Conservation (phyloP, 2,888 invertebrate species). For the Machimus atricapillus region DNA sequence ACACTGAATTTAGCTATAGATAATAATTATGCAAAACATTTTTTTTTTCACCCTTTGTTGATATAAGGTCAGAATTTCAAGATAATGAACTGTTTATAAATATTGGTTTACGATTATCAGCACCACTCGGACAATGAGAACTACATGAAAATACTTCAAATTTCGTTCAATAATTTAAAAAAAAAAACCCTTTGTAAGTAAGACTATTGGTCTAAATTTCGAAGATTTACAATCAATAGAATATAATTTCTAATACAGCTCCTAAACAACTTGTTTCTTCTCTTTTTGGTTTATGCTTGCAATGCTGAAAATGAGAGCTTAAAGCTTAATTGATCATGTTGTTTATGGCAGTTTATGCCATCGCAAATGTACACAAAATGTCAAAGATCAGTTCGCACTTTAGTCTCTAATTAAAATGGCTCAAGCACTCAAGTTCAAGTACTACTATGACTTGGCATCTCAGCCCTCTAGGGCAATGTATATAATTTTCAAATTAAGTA, state of each 20-base stretch:
- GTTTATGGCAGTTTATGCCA: too few species aligned
- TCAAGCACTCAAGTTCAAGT: constrained; percentile 66
- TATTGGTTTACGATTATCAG: neutral
- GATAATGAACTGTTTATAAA: neutral
- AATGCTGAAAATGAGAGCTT: neutral
- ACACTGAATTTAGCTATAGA: neutral
- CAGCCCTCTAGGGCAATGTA: constrained; percentile 77
- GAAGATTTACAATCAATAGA: too few species aligned
- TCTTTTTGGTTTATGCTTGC: neutral
- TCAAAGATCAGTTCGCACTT: neutral
- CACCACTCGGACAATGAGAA: neutral
- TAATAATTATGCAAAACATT: neutral
- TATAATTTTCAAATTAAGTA: constrained; percentile 71
- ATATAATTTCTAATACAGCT: too few species aligned
- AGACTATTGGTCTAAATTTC: too few species aligned
- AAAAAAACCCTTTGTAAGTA: too few species aligned
- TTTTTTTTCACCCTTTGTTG: neutral
- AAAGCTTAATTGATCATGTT: neutral
- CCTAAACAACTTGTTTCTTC: too few species aligned
- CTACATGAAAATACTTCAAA: too few species aligned
- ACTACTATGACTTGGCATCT: constrained; percentile 77
- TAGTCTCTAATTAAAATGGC: constrained; percentile 37
- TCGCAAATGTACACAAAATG: neutral
- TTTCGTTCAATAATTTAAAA: too few species aligned
- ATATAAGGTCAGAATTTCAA: neutral